Conservation (phyloP, 2,888 invertebrate genomes). For the Drosophila greeni region DNA sequence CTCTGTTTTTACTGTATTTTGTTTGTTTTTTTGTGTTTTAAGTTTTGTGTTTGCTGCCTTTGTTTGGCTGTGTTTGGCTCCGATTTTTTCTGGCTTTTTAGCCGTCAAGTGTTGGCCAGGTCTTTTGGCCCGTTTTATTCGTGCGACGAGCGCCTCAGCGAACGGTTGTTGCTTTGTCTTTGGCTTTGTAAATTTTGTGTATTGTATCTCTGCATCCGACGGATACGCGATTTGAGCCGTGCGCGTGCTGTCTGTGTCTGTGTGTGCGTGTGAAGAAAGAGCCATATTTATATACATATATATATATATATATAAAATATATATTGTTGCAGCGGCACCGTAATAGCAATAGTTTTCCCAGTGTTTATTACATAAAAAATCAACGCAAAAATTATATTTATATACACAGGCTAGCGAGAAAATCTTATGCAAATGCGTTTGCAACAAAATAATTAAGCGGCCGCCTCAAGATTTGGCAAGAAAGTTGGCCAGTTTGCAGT, state of each 20-base stretch:
- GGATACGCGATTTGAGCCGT: slow-evolving; percentile 57
- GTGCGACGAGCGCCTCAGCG: slow-evolving; percentile 69
- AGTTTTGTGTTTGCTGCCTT: slow-evolving; percentile 27
- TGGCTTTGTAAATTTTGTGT: slow-evolving; percentile 17
- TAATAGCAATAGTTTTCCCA: slow-evolving; percentile 64
- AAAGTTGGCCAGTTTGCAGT: slow-evolving; percentile 31
- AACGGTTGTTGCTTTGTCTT: slow-evolving; percentile 71
- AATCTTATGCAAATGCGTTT: slow-evolving; percentile 62
- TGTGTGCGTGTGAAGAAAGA: slow-evolving; percentile 70
- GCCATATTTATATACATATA: slow-evolving; percentile 57
- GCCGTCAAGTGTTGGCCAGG: slow-evolving; percentile 66
- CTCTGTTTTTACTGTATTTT: not conserved
- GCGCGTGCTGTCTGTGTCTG: slow-evolving; percentile 28
- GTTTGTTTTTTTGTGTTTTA: slow-evolving; percentile 13
- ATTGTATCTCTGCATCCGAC: slow-evolving; percentile 54
- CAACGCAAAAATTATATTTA: slow-evolving; percentile 18
- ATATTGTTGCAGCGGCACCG: slow-evolving; percentile 46
- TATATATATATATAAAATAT: slow-evolving; percentile 32
- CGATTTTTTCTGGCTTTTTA: slow-evolving; percentile 27
- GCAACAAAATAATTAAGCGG: slow-evolving; percentile 43
- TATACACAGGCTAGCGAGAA: slow-evolving; percentile 14
- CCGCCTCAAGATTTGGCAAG: slow-evolving; percentile 40
- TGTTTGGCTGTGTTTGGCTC: slow-evolving; percentile 30
- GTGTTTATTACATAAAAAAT: slow-evolving; percentile 65
- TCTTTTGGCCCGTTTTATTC: slow-evolving; percentile 60